Percentiles rank a stretch among this genome's conserved stretches.
phyloP scores from a whole-genome alignment of 2,113 vertebrate genomes.

The Pseudonaja textilis region DNA sequence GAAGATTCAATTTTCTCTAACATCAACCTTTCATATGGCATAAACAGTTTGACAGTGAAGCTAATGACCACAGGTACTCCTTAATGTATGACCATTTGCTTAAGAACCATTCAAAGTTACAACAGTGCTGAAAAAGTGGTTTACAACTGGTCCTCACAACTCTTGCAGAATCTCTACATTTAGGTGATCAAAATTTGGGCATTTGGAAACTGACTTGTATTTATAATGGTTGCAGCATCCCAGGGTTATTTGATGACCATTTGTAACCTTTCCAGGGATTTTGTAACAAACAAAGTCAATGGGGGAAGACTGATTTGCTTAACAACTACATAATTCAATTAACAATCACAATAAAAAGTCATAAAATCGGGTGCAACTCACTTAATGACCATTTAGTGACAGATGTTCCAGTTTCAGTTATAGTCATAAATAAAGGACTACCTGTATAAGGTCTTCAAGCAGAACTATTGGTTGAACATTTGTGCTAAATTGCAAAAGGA shows the following conservation, averaged over 20 bases:
- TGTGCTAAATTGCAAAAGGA: background rate
- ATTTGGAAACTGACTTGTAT: too few relatives aligned
- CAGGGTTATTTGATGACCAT: background rate
- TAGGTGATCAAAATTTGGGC: background rate
- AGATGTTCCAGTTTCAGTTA: background rate
- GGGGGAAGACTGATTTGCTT: background rate
- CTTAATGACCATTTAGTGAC: background rate
- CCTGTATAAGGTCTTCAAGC: background rate
- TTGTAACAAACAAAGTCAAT: background rate
- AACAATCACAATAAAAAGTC: background rate
- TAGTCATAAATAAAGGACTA: background rate
- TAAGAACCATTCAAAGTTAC: background rate
- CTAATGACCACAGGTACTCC: background rate
- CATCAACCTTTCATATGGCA: background rate
- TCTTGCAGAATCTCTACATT: background rate
- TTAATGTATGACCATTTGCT: background rate
- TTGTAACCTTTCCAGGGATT: background rate
- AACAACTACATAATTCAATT: background rate
- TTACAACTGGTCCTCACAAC: background rate
- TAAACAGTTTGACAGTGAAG: background rate
- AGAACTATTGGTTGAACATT: background rate
- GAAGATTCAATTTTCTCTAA: background rate
- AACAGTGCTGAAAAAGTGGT: background rate
- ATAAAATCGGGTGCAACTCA: background rate
- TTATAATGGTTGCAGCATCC: background rate